phyloP scores from a whole-genome alignment of 2,797 vertebrate species.

The Lates japonicus region DNA sequence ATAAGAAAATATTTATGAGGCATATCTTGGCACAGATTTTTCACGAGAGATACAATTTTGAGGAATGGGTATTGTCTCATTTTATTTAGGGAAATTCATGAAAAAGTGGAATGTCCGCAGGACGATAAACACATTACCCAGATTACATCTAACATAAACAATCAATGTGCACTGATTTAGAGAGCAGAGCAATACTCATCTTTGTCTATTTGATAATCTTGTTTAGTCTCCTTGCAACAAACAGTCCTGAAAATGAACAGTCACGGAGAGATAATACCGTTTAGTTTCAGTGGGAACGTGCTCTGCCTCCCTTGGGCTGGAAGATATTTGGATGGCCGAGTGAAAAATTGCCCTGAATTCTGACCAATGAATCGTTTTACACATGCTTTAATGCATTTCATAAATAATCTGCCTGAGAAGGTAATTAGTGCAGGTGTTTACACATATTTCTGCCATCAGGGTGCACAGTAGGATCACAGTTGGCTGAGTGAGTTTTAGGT shows the following conservation, averaged over 20 bases:
- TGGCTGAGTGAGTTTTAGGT: constrained; percentile 81
- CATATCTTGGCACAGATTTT: constrained; percentile 53
- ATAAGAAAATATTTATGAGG: constrained; percentile 65
- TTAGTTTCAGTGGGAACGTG: constrained; percentile 53
- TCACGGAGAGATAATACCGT: constrained; percentile 62
- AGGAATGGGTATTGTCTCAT: constrained; percentile 43
- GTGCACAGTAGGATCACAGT: constrained; percentile 83
- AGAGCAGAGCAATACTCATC: constrained; percentile 48
- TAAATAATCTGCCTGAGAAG: constrained; percentile 82
- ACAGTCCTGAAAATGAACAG: constrained; percentile 74
- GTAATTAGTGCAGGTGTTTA: constrained; percentile 87
- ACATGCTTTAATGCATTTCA: constrained; percentile 81
- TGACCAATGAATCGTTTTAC: constrained; percentile 82
- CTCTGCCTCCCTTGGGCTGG: constrained; percentile 64
- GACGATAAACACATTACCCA: constrained; percentile 71
- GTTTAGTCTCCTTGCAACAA: constrained; percentile 68
- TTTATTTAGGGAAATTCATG: constrained; percentile 43
- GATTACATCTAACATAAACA: constrained; percentile 75
- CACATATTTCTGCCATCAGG: constrained; percentile 84
- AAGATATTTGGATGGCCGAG: constrained; percentile 67
- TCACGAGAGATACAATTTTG: constrained; percentile 32
- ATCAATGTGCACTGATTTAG: constrained; percentile 50
- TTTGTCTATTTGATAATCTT: constrained; percentile 72
- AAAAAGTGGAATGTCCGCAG: constrained; percentile 47
- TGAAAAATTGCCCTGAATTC: constrained; percentile 79